Base-by-base conservation (phyloP, 92 coral and sea anemone genomes). In the Palythoa grandiflora region DNA sequence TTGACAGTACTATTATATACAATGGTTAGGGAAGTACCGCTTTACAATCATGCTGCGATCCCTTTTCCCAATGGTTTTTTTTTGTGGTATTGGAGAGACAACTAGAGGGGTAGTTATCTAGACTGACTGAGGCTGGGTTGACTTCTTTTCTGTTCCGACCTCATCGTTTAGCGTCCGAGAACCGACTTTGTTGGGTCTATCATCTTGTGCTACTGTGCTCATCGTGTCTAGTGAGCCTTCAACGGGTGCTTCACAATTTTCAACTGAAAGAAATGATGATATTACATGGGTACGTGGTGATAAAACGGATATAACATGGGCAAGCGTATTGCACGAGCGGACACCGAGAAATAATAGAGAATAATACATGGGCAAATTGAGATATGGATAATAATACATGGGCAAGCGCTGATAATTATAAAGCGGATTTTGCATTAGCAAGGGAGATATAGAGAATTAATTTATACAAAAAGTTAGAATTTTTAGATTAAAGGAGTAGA, bases 141-240 rank as follows among this genome's bases (percentile, higher is more conserved):
- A 5, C 21, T 73, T 73, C 9, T 16, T 12, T 6, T 73, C 55
- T 9, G 4, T 5, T 73, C 12, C 48, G 8, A 19, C 9, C 3
- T 40, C 55, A 9, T 73, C 54, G 15, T 14, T 38, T 15, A 17
- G 44, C 5, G 54, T 50, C 53, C 38, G 6, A 2, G 77, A 40
- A 40, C 48, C 77, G 11, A 40, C 35, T 16, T 73, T 73, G 21
- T 73, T 12, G 54, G 77, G 36, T 14, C 54, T 73, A 50, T 40
- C 77, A 5, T 73, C 77, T 15, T 73, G 77, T 13, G 48, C 77
- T 3, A 36, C 20, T 0, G 77, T 14, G 48, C 54, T 73, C 77
- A 73, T 73, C 54, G 77, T 73, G 77, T 73, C 77, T 16, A 73
- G 28, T 1, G 77, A 73, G 21, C 54, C 77, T 73, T 73, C 28